Evolutionary conservation across 2,797 vertebrate genomes (phyloP), one percentile per base, ranked within the genome.

Genomic region (Oreonectes daqikongensis): DNA sequence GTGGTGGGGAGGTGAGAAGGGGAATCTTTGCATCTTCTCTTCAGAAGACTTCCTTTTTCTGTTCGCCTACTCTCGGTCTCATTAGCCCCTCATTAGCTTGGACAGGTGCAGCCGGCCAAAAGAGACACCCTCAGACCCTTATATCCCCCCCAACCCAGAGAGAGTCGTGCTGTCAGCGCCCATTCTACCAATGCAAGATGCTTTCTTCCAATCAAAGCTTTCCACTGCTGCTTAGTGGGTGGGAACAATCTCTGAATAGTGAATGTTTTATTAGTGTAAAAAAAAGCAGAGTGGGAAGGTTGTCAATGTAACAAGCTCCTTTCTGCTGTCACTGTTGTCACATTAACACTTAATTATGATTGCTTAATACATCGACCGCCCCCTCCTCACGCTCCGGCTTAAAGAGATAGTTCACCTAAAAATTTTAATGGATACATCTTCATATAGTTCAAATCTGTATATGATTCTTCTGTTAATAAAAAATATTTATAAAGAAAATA

Each of bases 71-170:
- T 60, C 85, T 90, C 86, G 87, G 88, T 81, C 87, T 91, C 90
- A 91, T 93, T 93, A 93, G 85, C 83, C 84, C 82, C 89, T 92
- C 86, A 87, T 93, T 90, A 92, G 90, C 83, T 79, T 84, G 87
- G 91, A 91, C 94, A 94, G 93, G 92, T 93, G 92, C 92, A 92
- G 84, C 74, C 75, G 77, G 76, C 84, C 86, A 87, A 82, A 78
- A 88, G 86, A 82, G 78, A 82, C 69, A 85, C 85, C 80, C 79
- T 78, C 84, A 73, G 86, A 77, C 84, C 83, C 87, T 88, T 85
- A 89, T 88, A 60, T n/a, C 63, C 64, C 65, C 53, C 65, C 22
- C 64, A 30, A 50, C 15, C 15, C 84, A 78, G 86, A 88, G 85
- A 81, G 24, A 67, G 64, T 20, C 10, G 5, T 85, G 82, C 84